Evolutionary conservation across 2,888 invertebrate genomes (phyloP).

Genomic region (Tachystola acroxantha): DNA sequence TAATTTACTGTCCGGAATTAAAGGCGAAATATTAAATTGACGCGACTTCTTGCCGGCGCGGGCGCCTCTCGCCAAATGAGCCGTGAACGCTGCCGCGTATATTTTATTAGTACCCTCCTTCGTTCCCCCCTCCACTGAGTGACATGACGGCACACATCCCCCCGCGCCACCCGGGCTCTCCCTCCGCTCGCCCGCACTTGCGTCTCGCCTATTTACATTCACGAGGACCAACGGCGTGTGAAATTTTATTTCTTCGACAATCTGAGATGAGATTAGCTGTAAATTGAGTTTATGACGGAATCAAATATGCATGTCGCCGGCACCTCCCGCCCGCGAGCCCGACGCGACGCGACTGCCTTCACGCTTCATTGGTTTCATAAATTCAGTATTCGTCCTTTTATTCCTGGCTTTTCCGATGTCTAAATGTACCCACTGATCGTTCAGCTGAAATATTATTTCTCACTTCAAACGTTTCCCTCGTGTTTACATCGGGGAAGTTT

Average conservation of each 20-base stretch:
- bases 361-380: conserved; percentile 57
- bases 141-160: conserved; percentile 26
- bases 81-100: conserved; percentile 53
- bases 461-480: conserved; percentile 19
- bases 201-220: conserved; percentile 62
- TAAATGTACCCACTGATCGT: conserved; percentile 47
- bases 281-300: conserved; percentile 74
- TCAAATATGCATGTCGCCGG: conserved; percentile 66
- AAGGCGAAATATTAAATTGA: conserved; percentile 57
- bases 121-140: conserved; percentile 16
- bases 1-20: conserved; percentile 55
- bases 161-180: conserved; percentile 20
- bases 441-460: conserved; percentile 41
- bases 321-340: conserved; percentile 21
- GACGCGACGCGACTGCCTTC: conserved; percentile 31
- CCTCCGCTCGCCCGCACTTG: conserved; percentile 14
- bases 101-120: conserved; percentile 47
- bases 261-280: conserved; percentile 75
- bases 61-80: conserved; percentile 51
- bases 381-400: conserved; percentile 51
- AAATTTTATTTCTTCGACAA: conserved; percentile 77
- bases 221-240: conserved; percentile 62
- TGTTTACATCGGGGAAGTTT: conserved; percentile 18
- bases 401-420: conserved; percentile 45
- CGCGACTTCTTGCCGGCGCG: conserved; percentile 34